Evolutionary conservation across 2,113 vertebrate species (phyloP), one percentile per base, ranked within the genome.

Genomic region (Arvicanthis niloticus): DNA sequence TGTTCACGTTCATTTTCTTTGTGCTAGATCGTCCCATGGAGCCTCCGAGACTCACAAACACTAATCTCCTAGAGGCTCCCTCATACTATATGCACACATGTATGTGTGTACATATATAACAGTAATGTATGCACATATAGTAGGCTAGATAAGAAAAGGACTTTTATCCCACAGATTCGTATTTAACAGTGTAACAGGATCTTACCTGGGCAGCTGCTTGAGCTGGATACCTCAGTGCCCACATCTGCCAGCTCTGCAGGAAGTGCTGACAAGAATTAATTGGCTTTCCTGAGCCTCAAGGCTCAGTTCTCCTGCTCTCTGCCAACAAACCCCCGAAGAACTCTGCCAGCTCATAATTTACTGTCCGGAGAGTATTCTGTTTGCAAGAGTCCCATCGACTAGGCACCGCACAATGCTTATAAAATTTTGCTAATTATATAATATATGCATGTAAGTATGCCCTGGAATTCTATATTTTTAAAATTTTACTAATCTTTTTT

Each of bases 211-310:
- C 94, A 76, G 26, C 62, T 67, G 77, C 91, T 82, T 68, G 9
- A 77, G 81, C 34, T 37, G 56, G 75, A n/a, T 70, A 29, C 67
- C 95, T 96, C n/a, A 65, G 82, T 84, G n/a, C 86, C 53, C 68
- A 76, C 91, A 91, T 89, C 93, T 97, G 94, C 87, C 85, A 88
- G 78, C 96, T 84, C 95, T 65, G 51, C 87, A 80, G 97, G 95
- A 97, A 94, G 68, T 4, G 0, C 89, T 95, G 94, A 97, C 95
- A 97, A 91, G 94, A 92, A 97, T 97, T 97, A 96, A 97, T 96
- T 91, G 97, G 86, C 93, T 96, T 96, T 93, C 76, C 53, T n/a
- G 96, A 91, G 86, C 58, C 88, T 81, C 31, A 26, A 89, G 92
- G 92, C 88, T 96, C 88, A 85, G 75, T 34, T 97, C 37, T 51